Evolutionary conservation across 2,797 vertebrate genomes (phyloP), one percentile per base, ranked within the genome.

Genomic region (Arnoldichthys spilopterus): DNA sequence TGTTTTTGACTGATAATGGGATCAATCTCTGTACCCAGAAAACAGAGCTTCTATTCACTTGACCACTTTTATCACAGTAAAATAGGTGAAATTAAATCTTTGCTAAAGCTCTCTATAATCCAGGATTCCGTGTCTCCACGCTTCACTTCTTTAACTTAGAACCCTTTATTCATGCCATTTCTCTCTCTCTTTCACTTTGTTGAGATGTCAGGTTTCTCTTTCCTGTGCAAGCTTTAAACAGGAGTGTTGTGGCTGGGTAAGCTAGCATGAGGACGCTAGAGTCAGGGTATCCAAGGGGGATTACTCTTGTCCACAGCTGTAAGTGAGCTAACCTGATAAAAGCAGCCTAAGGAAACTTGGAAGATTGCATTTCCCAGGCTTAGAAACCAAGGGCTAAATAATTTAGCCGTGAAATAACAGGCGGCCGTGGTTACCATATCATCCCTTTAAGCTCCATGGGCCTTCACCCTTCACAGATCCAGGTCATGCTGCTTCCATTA

Each of bases 61-160:
- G 51, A 47, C 61, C 34, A 53, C 62, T 72, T 81, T 79, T 74
- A 73, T 47, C 66, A 43, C 66, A 78, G 72, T 76, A 77, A 81
- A 87, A 71, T 47, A 18, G 78, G 47, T 73, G 68, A 81, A 81
- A 83, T 43, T 16, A 51, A 83, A 87, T 72, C 83, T 82, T 76
- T 72, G 32, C 58, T 40, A 72, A 83, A 84, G 45, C 64, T 81
- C 75, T 51, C 58, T 78, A 81, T 84, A 85, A 88, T 88, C 78
- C 76, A 74, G 58, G 68, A 81, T 82, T 75, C 68, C 73, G 26
- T 22, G 72, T 51, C 79, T 78, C 67, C 43, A 64, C 18, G 28
- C 64, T 72, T 85, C 73, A 77, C 34, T 81, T 56, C 45, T 62
- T 78, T 63, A 6, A 47, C 20, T 77, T 8, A 54, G 22, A 37